Evolutionary conservation across 2,888 invertebrate species (phyloP).

Genomic region (Lacanobia wlatinum): DNA sequence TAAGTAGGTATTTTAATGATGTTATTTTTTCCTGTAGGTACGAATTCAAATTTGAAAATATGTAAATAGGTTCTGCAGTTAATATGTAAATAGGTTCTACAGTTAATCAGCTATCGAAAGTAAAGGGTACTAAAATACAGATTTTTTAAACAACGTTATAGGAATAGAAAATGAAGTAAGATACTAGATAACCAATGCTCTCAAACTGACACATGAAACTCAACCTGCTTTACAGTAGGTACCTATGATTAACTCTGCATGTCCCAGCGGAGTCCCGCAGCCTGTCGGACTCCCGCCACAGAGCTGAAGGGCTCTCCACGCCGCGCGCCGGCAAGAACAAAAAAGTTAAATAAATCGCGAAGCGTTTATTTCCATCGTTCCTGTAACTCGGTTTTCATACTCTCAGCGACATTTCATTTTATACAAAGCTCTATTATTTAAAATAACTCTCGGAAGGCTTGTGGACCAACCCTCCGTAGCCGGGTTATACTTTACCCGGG

Average conservation of each 20-base stretch:
- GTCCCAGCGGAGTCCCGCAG: background rate
- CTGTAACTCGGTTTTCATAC: background rate
- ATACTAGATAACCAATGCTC: too few species aligned
- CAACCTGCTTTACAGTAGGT: background rate
- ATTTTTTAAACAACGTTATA: too few species aligned
- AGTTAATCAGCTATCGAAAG: too few species aligned
- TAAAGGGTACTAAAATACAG: too few species aligned
- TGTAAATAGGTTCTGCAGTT: too few species aligned
- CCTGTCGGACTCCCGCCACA: background rate
- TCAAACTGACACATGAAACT: background rate
- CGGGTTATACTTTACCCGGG: background rate
- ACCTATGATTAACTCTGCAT: background rate
- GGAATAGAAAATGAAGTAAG: background rate
- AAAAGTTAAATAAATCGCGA: slow-evolving; percentile 28
- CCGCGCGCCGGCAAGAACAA: background rate
- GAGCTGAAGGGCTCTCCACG: background rate
- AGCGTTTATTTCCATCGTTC: background rate
- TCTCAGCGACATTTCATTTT: background rate
- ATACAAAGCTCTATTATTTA: slow-evolving; percentile 1
- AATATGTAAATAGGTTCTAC: too few species aligned
- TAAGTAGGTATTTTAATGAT: too few species aligned
- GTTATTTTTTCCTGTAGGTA: too few species aligned
- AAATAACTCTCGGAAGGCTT: slow-evolving; percentile 1
- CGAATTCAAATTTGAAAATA: too few species aligned
- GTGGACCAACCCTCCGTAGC: background rate